Conservation (phyloP, 2,113 vertebrate species). For the Calidris pugnax region DNA sequence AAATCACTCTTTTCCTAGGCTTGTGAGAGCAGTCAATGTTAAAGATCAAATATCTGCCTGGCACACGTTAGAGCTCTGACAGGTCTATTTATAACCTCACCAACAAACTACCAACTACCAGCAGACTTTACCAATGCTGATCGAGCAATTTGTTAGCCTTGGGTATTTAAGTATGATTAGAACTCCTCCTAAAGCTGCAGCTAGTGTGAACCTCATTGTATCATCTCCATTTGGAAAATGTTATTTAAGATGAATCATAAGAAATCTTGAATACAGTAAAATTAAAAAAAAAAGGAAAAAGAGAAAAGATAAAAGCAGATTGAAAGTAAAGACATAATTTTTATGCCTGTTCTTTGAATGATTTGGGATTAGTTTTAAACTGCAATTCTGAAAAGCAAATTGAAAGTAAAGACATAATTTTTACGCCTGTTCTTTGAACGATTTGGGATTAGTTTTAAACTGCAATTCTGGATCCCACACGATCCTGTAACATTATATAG, state of each 20-base stretch:
- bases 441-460: not conserved
- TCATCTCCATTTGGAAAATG: not conserved
- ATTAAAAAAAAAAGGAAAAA: not conserved
- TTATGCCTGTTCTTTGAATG: not conserved
- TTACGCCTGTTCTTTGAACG: not conserved
- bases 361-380: not conserved
- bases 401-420: not conserved
- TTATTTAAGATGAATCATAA: not conserved
- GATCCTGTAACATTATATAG: not conserved
- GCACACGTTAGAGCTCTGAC: not conserved
- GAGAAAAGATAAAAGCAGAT: not conserved
- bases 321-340: not conserved
- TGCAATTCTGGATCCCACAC: not conserved
- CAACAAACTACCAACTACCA: slow-evolving; percentile 19
- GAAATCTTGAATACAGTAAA: not conserved
- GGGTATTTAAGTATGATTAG: slow-evolving; percentile 48
- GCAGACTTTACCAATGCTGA: not conserved
- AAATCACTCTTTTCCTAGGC: not conserved
- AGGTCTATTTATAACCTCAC: slow-evolving; percentile 3
- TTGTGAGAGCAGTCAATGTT: not conserved
- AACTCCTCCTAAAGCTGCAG: slow-evolving; percentile 36
- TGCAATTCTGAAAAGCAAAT: not conserved
- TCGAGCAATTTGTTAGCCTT: slow-evolving; percentile 35
- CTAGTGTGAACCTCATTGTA: not conserved
- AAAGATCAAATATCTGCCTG: slow-evolving; percentile 3